phyloP scores from a whole-genome alignment of 2,888 invertebrate species.

The Bellardia pandia region DNA sequence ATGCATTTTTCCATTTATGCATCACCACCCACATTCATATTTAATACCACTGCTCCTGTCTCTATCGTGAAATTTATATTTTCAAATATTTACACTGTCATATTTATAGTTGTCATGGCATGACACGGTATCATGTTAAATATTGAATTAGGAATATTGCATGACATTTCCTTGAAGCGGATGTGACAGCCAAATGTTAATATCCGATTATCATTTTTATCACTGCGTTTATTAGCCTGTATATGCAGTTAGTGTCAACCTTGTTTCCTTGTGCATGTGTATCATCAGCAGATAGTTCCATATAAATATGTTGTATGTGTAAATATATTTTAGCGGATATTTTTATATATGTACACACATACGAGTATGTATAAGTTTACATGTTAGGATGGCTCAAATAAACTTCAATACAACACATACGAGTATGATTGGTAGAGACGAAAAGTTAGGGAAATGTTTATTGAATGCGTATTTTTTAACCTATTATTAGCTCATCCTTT shows the following conservation, averaged over 20 bases:
- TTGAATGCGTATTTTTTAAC: no score
- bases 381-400: no score
- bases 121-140: background rate
- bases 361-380: background rate
- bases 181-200: constrained; percentile 54
- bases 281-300: background rate
- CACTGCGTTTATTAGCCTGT: background rate
- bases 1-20: no score
- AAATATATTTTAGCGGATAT: background rate
- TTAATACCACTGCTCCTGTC: background rate
- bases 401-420: no score
- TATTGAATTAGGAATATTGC: constrained; percentile 44
- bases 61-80: background rate
- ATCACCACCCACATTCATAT: no score
- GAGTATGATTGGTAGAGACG: no score
- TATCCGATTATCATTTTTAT: constrained; percentile 48
- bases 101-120: background rate
- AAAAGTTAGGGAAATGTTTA: no score
- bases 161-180: constrained; percentile 49
- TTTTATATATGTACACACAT: background rate
- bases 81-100: background rate
- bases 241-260: constrained; percentile 25
- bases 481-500: no score
- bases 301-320: background rate
- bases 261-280: background rate